Evolutionary conservation across 37 sponge, comb jelly and placozoan species (phyloP).

Genomic region (Aphrocallistes beatrix): DNA sequence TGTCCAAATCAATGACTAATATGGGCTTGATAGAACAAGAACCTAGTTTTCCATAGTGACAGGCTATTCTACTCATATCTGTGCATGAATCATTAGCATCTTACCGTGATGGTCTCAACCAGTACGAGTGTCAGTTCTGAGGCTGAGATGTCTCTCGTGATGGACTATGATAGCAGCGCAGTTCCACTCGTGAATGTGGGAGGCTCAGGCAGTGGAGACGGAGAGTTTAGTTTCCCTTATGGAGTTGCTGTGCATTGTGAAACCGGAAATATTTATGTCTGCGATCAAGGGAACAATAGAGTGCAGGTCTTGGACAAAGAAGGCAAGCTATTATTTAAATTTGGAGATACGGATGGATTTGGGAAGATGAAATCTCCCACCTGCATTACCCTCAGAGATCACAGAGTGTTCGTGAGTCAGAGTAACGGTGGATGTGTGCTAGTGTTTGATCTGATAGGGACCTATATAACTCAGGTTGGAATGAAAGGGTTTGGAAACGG

Average conservation of each 20-base stretch:
- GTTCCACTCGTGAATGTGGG: not conserved
- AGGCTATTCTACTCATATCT: too few species aligned
- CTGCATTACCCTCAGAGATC: not conserved
- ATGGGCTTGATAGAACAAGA: too few species aligned
- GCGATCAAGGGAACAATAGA: not conserved
- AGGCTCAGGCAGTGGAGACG: not conserved
- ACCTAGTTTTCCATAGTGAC: too few species aligned
- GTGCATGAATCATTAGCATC: too few species aligned
- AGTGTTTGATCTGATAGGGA: not conserved
- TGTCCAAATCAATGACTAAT: too few species aligned
- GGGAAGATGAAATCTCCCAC: not conserved
- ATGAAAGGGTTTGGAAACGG: not conserved
- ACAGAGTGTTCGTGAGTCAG: not conserved
- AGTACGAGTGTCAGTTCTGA: too few species aligned
- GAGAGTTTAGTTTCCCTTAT: not conserved
- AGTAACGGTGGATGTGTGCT: not conserved
- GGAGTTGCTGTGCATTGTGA: not conserved
- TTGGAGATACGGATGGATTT: not conserved
- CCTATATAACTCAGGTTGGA: not conserved
- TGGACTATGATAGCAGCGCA: too few species aligned
- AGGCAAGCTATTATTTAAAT: not conserved
- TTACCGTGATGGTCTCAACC: too few species aligned
- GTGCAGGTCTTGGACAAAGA: not conserved
- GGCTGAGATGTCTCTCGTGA: too few species aligned
- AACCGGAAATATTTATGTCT: not conserved